Percentiles rank a stretch among this genome's conserved stretches.
Evolutionary conservation across 2,113 vertebrate species (phyloP).

Genomic region (Gambusia holbrooki): DNA sequence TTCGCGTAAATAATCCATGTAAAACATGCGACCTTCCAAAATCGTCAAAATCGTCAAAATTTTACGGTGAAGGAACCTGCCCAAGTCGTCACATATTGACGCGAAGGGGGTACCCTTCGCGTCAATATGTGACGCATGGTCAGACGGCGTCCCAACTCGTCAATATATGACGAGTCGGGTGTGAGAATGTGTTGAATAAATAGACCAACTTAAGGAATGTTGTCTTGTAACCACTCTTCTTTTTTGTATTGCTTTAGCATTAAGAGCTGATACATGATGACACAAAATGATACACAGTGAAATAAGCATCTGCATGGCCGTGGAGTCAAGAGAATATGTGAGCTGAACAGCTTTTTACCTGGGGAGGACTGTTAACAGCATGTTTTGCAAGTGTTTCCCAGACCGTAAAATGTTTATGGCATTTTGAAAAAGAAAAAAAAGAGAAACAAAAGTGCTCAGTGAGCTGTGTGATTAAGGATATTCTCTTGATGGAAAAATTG

Average conservation of each 20-base stretch:
- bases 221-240: constrained; percentile 13
- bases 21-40: no score
- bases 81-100: no score
- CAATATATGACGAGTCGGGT: no score
- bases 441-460: constrained; percentile 17
- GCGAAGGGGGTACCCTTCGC: no score
- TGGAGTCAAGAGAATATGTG: constrained; percentile 4
- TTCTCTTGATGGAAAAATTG: constrained; percentile 12
- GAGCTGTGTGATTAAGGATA: constrained; percentile 12
- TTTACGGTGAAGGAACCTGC: no score
- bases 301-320: not conserved
- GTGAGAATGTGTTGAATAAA: no score
- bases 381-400: constrained; percentile 21
- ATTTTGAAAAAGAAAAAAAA: constrained; percentile 22
- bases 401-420: constrained; percentile 18
- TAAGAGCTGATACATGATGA: constrained; percentile 11
- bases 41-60: no score
- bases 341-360: constrained; percentile 11
- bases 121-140: no score
- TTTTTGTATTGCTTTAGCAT: constrained; percentile 25
- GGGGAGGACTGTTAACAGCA: constrained; percentile 15
- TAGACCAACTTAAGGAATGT: constrained; percentile 4
- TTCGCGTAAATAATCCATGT: no score
- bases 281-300: constrained; percentile 8
- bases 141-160: no score